Evolutionary conservation across 2,113 vertebrate species (phyloP), one percentile per base, ranked within the genome.

Genomic region (Pangasianodon gigas): DNA sequence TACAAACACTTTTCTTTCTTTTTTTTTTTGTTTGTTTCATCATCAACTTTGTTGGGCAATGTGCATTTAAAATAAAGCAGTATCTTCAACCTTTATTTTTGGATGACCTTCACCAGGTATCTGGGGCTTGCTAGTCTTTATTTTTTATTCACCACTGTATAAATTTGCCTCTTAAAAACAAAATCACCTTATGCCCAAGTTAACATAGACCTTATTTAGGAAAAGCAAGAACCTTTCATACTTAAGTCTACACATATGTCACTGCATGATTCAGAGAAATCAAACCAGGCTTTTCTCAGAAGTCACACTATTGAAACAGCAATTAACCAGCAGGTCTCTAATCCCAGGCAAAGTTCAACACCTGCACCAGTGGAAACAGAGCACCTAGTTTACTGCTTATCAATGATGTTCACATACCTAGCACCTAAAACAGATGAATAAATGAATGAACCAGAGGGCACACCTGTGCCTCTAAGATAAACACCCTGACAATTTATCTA

Each of bases 1-100:
- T 84, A 95, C 94, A 71, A 11, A 81, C 24, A 32, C 11, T 5
- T 58, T 69, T 86, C 4, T 62, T 51, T 37, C 2, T 29, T 44
- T 6, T 62, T 60, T 2, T 11, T 62, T 37, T 37, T 37, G 37
- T 37, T 37, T 1, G 1, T 37, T 60, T 87, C 6, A 14, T 10
- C 9, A 52, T 77, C 56, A 75, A 14, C 26, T 67, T 65, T 67
- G 21, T 46, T 65, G 24, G 24, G 13, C 44, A 52, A 1, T n/a
- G 26, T 52, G 6, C 13, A 52, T 29, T 79, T 79, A 29, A 54
- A 83, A 41, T 60, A 6, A 84, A 84, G 32, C 56, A 41, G 19
- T 37, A 51, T 67, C 2, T 44, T 48, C 18, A 69, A 18, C 29
- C 2, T 52, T 52, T 71, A 13, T 41, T 82, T 48, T 41, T 58